These are phyloP conservation scores for Albula goreensis DNA, from an alignment of 2,113 vertebrate genomes.

Conservation along the genomic window DNA sequence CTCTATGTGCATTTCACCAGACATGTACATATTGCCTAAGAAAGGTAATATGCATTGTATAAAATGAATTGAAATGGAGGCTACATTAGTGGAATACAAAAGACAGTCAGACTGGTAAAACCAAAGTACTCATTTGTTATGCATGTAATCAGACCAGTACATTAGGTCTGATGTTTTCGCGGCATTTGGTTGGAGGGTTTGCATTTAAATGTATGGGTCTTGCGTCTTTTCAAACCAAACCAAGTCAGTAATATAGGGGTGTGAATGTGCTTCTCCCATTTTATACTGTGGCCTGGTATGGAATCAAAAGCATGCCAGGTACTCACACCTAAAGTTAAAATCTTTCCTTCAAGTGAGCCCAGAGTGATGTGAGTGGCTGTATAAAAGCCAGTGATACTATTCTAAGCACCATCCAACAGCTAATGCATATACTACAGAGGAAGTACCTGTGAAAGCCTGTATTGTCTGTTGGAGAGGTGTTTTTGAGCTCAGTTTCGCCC, in stretches of 20 bases:
- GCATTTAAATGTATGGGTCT: background rate
- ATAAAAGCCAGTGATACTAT: background rate
- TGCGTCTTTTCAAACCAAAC: too few relatives aligned
- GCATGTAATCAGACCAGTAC: too few relatives aligned
- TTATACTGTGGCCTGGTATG: background rate
- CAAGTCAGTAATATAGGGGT: background rate
- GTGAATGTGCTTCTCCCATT: background rate
- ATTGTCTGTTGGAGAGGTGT: background rate
- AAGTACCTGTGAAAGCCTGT: background rate
- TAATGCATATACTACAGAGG: background rate
- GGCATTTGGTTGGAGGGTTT: too few relatives aligned
- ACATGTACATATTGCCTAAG: constrained; percentile 27
- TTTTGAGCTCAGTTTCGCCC: background rate
- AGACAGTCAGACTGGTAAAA: constrained; percentile 8
- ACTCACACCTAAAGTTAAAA: background rate
- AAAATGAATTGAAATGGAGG: constrained; percentile 44
- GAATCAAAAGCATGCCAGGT: background rate
- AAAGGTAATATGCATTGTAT: constrained; percentile 53
- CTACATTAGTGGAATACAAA: background rate
- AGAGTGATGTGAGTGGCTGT: background rate
- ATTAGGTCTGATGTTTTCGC: too few relatives aligned
- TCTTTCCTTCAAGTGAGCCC: background rate
- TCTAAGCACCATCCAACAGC: background rate
- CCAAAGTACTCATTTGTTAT: background rate
- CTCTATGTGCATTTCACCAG: constrained; percentile 33